Evolutionary conservation across 2,113 vertebrate genomes (phyloP).

Genomic region (Vicugna pacos): DNA sequence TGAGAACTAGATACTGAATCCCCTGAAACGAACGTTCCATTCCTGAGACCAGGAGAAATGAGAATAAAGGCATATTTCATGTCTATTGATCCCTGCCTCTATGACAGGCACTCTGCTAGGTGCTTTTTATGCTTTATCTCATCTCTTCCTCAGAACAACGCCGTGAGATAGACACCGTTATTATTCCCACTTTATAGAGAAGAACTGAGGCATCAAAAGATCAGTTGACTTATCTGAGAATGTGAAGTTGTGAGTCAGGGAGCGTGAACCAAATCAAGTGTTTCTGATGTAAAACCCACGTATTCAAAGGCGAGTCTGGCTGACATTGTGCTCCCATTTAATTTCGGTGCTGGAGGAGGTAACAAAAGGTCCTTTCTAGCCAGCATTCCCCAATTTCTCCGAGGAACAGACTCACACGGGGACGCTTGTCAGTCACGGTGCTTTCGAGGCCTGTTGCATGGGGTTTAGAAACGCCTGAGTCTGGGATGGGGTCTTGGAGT

Average conservation of each 20-base stretch:
- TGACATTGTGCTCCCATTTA: not conserved
- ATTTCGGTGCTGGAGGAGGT: not conserved
- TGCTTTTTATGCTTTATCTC: not conserved
- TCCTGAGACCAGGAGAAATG: not conserved
- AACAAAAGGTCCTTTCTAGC: not conserved
- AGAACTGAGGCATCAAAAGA: not conserved
- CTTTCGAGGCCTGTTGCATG: not conserved
- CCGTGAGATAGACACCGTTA: not conserved
- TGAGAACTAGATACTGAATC: not conserved
- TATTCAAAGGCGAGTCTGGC: not conserved
- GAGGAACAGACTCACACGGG: accelerated
- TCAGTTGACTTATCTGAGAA: not conserved
- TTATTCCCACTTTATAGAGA: not conserved
- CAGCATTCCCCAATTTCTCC: not conserved
- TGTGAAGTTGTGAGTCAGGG: not conserved
- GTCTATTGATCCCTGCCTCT: not conserved
- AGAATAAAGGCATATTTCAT: not conserved
- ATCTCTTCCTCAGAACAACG: not conserved
- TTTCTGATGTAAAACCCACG: not conserved
- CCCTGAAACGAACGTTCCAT: not conserved
- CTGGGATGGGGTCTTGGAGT: not conserved
- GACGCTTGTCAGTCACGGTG: not conserved
- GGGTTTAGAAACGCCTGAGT: not conserved
- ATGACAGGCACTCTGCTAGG: not conserved
- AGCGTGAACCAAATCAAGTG: not conserved